Base-by-base conservation (phyloP, 2,797 vertebrate species). In the Falco biarmicus region DNA sequence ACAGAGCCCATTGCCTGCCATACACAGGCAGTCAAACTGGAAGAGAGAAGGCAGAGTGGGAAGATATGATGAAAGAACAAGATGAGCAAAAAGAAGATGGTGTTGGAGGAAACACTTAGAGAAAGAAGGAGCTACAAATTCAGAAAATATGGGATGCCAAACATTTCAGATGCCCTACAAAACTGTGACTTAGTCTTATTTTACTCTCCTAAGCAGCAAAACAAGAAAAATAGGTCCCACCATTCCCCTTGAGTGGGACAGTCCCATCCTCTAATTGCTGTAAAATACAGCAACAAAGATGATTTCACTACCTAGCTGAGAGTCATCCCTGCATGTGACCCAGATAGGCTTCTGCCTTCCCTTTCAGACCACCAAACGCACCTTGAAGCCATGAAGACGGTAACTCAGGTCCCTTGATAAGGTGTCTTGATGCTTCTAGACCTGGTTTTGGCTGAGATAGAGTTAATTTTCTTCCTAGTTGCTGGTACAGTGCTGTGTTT, bases 11-110 rank as follows among this genome's bases (percentile, higher is more conserved):
- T 48, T 84, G 31, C 3, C 31, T 87, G 34, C 28, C 43, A 16
- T 15, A n/a, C 0, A 1, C 43, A 80, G 25, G 10, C 9, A 32
- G 24, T 24, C 56, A 75, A 5, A 5, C 3, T 59, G 24, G 5
- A 76, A 76, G 10, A 16, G 6, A 84, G 15, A 80, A 63, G 3
- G 8, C 53, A 15, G 10, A 74, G 7, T 1, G 14, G 19, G 2
- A 9, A 65, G 15, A 87, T 51, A 48, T 16, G 1, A n/a, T 11
- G 25, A 21, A 60, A 88, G 8, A 57, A 2, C 53, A 68, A 61
- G 22, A 25, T 5, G 11, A 71, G 7, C 8, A 74, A 80, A 43
- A 0, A 1, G 31, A 19, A 91, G 39, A 22, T 47, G 9, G 3
- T 1, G 0, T 8, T 20, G 6, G 29, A 5, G 34, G 4, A 48